Percentiles rank a stretch among this genome's conserved stretches.
Conservation (phyloP, 2,797 vertebrate species). For the Podargus strigoides region DNA sequence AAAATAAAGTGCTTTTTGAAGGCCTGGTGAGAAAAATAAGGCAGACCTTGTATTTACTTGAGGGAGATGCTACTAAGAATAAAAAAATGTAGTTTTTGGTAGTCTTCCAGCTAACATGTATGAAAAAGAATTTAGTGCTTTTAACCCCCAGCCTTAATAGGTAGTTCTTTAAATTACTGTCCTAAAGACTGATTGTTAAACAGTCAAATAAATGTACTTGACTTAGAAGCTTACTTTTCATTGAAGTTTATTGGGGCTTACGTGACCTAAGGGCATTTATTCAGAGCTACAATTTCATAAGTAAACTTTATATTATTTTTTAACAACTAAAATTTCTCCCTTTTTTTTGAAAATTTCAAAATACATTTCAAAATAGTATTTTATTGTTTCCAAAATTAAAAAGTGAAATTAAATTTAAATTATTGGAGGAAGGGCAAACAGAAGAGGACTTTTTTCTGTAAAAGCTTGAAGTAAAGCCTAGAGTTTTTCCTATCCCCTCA, state of each 20-base stretch:
- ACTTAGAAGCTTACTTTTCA: neutral
- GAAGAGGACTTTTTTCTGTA: neutral
- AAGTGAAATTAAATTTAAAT: neutral
- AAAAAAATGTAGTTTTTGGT: neutral
- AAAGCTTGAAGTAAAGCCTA: neutral
- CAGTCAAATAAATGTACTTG: neutral
- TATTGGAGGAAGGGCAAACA: neutral
- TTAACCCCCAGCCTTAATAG: accelerated
- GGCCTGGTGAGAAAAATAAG: neutral
- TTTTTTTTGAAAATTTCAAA: neutral
- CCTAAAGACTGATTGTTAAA: neutral
- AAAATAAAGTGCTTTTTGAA: neutral
- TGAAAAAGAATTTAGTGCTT: neutral
- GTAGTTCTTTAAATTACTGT: neutral
- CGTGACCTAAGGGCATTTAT: neutral
- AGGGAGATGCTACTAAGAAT: neutral
- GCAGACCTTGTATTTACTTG: neutral
- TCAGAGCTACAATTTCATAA: neutral
- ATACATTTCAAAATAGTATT: neutral
- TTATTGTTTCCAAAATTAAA: neutral
- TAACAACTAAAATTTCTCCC: neutral
- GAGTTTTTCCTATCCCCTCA: neutral
- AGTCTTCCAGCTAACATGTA: neutral
- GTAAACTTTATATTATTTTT: neutral
- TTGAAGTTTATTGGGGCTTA: neutral